Conservation (phyloP, 2,888 invertebrate species). For the Tridacna crocea region DNA sequence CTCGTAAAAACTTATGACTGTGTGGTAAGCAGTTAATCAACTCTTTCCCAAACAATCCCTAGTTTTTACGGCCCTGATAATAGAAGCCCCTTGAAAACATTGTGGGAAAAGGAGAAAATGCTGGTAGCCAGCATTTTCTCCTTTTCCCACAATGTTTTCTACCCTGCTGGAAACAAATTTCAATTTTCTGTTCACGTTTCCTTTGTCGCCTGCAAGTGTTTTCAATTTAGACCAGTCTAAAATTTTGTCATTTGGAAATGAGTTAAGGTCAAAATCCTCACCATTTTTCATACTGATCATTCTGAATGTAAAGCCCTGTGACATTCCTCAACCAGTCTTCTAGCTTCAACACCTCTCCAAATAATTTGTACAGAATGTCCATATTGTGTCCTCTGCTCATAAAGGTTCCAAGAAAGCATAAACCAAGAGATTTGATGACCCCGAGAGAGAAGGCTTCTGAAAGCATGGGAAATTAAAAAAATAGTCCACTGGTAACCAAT, state of each 20-base stretch:
- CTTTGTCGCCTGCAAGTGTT: too few relatives aligned
- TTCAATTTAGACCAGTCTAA: too few relatives aligned
- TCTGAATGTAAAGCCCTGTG: neutral
- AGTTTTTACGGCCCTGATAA: too few relatives aligned
- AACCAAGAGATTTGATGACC: too few relatives aligned
- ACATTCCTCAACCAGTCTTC: neutral
- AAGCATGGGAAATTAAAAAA: too few relatives aligned
- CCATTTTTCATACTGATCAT: neutral
- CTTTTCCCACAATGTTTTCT: neutral
- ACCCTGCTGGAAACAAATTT: neutral
- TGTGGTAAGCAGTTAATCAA: neutral
- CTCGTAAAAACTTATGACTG: too few relatives aligned
- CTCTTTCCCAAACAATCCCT: too few relatives aligned
- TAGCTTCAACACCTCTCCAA: neutral
- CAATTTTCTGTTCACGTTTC: too few relatives aligned
- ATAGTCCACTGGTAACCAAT: too few relatives aligned
- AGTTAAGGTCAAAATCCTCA: neutral
- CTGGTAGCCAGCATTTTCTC: neutral
- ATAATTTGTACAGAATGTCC: conserved; percentile 12
- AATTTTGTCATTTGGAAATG: too few relatives aligned
- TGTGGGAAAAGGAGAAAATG: neutral
- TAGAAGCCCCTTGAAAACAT: neutral
- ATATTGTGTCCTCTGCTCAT: neutral
- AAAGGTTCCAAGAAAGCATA: too few relatives aligned
- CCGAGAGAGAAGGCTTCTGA: too few relatives aligned